These are phyloP conservation scores for Pontoporia blainvillei DNA, from an alignment of 2,113 vertebrate species.

Conservation along the genomic window DNA sequence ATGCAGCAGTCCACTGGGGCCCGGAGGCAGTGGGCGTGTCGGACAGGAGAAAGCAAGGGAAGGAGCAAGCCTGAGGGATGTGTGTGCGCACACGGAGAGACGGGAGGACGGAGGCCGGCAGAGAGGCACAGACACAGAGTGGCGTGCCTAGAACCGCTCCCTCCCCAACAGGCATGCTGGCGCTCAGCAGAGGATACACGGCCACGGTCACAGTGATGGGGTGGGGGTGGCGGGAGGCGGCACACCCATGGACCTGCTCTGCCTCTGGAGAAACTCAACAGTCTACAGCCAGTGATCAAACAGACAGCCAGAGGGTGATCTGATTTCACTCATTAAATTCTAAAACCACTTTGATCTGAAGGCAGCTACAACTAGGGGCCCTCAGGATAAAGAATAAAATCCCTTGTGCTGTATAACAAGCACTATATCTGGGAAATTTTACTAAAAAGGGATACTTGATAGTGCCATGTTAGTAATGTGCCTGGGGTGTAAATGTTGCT, in stretches of 20 bases:
- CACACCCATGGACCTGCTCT: fast-evolving
- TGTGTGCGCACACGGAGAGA: background rate
- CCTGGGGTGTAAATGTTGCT: background rate
- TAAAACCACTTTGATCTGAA: background rate
- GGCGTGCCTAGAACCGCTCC: background rate
- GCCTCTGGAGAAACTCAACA: background rate
- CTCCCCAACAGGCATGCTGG: background rate
- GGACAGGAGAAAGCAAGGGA: background rate
- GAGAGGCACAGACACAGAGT: background rate
- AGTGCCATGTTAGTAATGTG: background rate
- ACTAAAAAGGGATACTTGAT: background rate
- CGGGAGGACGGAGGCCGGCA: background rate
- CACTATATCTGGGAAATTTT: background rate
- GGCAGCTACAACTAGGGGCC: background rate
- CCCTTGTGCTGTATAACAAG: background rate
- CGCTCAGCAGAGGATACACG: background rate
- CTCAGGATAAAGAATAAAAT: background rate
- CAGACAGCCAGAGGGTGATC: background rate
- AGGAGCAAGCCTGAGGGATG: background rate
- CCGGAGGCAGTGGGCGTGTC: background rate
- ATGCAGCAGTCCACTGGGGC: background rate
- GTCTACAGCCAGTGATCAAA: background rate
- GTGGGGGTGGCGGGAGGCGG: fast-evolving
- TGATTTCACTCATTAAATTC: background rate
- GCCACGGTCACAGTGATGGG: fast-evolving